These are phyloP conservation scores for Oscheius sp. DNA, from an alignment of 2,888 invertebrate genomes.

Conservation along the genomic window DNA sequence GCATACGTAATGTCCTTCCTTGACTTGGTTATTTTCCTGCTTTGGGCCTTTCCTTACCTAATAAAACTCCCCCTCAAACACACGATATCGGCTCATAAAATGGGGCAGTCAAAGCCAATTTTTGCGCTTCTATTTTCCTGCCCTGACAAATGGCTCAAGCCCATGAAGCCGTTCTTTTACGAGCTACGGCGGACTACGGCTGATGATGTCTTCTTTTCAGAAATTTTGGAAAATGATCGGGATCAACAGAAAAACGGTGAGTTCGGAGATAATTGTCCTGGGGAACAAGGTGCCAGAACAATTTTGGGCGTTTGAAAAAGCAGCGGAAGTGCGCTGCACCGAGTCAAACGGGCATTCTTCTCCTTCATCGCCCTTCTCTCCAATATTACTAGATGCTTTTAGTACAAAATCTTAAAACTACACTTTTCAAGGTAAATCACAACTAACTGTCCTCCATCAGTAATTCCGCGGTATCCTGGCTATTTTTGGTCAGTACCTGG, in stretches of 20 bases:
- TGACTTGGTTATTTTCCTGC: not conserved
- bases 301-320: constrained; percentile 24
- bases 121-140: constrained; percentile 8
- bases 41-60: not conserved
- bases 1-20: not conserved
- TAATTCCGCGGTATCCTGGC: no score
- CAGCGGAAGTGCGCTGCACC: constrained; percentile 21
- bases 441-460: no score
- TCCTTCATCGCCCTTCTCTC: not conserved
- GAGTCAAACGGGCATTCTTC: constrained; percentile 18
- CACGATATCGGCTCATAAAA: not conserved
- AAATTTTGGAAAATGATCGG: constrained; percentile 14
- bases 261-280: not conserved
- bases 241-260: constrained; percentile 25
- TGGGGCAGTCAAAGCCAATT: constrained; percentile 6
- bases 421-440: constrained; percentile 16
- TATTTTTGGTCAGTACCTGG: no score
- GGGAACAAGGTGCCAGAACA: constrained; percentile 10
- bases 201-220: constrained; percentile 21
- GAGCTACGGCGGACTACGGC: not conserved
- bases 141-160: constrained; percentile 22
- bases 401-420: constrained; percentile 20
- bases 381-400: constrained; percentile 27
- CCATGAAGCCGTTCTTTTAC: not conserved
- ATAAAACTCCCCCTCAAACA: not conserved